Evolutionary conservation across 2,797 vertebrate species (phyloP).

Genomic region (Podarcis lilfordi): DNA sequence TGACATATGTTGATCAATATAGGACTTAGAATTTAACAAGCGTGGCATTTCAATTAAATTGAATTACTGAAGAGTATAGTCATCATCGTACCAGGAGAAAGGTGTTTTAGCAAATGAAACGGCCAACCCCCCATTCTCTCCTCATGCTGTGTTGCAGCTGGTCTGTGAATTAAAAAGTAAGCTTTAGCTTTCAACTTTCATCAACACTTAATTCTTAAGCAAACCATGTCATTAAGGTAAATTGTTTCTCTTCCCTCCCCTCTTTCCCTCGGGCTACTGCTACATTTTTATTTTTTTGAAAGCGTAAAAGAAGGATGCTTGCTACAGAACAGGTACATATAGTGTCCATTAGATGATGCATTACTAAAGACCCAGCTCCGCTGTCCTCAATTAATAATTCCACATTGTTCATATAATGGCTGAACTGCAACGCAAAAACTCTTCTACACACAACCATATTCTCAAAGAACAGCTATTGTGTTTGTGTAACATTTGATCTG

Average conservation of each 20-base stretch:
- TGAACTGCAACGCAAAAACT: background rate
- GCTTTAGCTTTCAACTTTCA: constrained; percentile 52
- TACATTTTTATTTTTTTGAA: background rate
- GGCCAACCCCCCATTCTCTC: constrained; percentile 31
- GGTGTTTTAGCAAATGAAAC: constrained; percentile 66
- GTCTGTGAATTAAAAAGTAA: constrained; percentile 54
- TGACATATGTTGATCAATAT: constrained; percentile 78
- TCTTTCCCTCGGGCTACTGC: background rate
- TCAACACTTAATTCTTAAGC: constrained; percentile 56
- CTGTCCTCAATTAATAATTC: background rate
- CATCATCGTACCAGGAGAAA: constrained; percentile 54
- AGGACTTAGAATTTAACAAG: constrained; percentile 76
- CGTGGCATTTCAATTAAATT: constrained; percentile 79
- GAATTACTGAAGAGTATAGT: constrained; percentile 71
- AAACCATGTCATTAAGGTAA: constrained; percentile 49
- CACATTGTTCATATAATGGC: background rate
- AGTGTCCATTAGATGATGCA: background rate
- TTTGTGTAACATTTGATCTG: background rate
- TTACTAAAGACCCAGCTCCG: background rate
- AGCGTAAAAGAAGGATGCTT: background rate
- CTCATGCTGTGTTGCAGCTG: constrained; percentile 53
- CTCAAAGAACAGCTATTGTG: background rate
- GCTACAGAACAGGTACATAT: background rate
- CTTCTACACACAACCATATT: background rate
- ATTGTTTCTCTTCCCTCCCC: constrained; percentile 20